phyloP scores from a whole-genome alignment of 1,140 invertebrate genomes.

The Ephestia elutella region DNA sequence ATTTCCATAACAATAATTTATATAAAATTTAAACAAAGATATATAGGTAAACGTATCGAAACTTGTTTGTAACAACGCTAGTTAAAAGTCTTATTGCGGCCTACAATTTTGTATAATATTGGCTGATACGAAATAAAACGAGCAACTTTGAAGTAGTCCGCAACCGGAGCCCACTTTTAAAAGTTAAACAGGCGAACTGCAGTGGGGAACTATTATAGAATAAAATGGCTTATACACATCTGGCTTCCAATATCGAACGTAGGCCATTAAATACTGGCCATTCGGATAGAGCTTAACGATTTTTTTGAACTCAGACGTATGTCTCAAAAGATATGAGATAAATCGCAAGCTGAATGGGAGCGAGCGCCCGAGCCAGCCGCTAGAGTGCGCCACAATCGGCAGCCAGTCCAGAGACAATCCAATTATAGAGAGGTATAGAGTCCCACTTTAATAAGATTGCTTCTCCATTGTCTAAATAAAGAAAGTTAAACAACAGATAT shows the following conservation, averaged over 20 bases:
- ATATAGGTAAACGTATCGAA: too few relatives aligned
- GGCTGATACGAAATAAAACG: slow-evolving; percentile 3
- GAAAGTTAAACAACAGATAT: neutral
- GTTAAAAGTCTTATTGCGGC: neutral
- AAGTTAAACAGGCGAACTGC: slow-evolving; percentile 15
- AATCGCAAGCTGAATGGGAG: slow-evolving; percentile 11
- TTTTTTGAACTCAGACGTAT: slow-evolving; percentile 11
- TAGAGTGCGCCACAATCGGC: slow-evolving; percentile 18
- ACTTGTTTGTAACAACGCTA: too few relatives aligned
- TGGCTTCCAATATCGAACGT: slow-evolving; percentile 11
- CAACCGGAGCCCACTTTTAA: slow-evolving; percentile 9
- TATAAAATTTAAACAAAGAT: too few relatives aligned
- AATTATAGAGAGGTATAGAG: slow-evolving; percentile 34
- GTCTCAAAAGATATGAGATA: neutral
- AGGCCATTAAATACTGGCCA: slow-evolving; percentile 20
- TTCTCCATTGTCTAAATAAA: slow-evolving; percentile 4
- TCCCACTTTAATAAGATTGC: slow-evolving; percentile 32
- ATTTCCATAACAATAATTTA: too few relatives aligned
- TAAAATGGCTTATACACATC: slow-evolving; percentile 22
- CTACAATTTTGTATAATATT: neutral
- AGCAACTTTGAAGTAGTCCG: neutral
- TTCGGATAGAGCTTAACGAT: slow-evolving; percentile 13
- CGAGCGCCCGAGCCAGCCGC: slow-evolving; percentile 13
- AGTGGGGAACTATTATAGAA: slow-evolving; percentile 19
- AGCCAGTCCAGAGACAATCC: slow-evolving; percentile 29